A percentile compares a stretch with the other conserved stretches of the same genome.
These are phyloP conservation scores for Microcebus murinus DNA, from an alignment of 2,113 vertebrate species.

Conservation along the genomic window DNA sequence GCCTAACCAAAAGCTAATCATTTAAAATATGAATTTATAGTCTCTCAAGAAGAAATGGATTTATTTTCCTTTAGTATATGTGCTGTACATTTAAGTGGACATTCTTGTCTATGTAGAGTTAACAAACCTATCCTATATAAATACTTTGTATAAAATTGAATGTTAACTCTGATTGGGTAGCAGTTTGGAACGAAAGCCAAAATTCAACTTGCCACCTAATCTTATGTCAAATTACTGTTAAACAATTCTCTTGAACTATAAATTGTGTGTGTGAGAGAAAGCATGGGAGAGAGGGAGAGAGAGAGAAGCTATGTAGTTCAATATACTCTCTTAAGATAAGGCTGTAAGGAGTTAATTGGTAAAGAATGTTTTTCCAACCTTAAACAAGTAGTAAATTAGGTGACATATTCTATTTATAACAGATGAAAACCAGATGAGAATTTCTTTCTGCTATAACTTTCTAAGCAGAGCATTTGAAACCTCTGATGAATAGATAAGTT, in stretches of 20 bases:
- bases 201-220: slow-evolving; percentile 44
- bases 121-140: slow-evolving; percentile 34
- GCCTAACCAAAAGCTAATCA: slow-evolving; percentile 29
- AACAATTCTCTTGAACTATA: slow-evolving; percentile 27
- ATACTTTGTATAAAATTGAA: slow-evolving; percentile 19
- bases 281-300: background rate
- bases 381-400: slow-evolving; percentile 53
- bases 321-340: slow-evolving; percentile 40
- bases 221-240: background rate
- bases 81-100: slow-evolving; percentile 28
- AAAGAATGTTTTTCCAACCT: slow-evolving; percentile 5
- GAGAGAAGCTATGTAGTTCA: background rate
- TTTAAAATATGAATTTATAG: slow-evolving; percentile 63
- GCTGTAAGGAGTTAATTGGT: background rate
- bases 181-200: background rate
- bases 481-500: slow-evolving; percentile 34
- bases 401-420: slow-evolving; percentile 63
- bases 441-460: slow-evolving; percentile 31
- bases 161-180: slow-evolving; percentile 4
- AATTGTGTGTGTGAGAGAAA: background rate
- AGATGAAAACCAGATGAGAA: slow-evolving; percentile 56
- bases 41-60: slow-evolving; percentile 58
- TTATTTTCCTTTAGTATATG: slow-evolving; percentile 33
- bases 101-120: slow-evolving; percentile 37
- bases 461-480: background rate